Evolutionary conservation across 2,797 vertebrate genomes (phyloP).

Genomic region (Simalia tracyae): DNA sequence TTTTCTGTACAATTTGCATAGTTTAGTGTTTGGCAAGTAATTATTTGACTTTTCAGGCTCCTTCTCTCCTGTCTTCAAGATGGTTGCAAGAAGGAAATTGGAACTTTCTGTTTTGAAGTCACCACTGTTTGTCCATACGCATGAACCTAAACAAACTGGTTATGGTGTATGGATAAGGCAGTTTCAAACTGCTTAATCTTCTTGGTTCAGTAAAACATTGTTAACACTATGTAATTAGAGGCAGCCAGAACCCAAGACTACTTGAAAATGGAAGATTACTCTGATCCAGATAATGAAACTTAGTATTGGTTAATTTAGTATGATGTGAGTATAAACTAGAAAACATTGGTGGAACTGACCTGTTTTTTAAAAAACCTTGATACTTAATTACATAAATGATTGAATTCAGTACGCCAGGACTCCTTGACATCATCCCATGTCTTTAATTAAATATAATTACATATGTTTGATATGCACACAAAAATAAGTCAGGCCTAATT

Average conservation of each 20-base stretch:
- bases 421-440: neutral
- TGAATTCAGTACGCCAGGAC: neutral
- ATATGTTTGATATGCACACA: neutral
- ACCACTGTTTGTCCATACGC: neutral
- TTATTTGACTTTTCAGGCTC: neutral
- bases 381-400: neutral
- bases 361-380: neutral
- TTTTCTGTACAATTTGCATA: neutral
- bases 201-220: neutral
- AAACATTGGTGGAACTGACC: neutral
- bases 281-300: neutral
- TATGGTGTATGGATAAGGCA: neutral
- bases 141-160: neutral
- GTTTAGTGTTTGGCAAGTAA: neutral
- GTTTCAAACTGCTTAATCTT: neutral
- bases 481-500: neutral
- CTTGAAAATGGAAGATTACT: neutral
- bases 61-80: neutral
- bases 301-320: neutral
- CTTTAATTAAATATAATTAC: neutral
- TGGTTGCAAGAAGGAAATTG: neutral
- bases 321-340: neutral
- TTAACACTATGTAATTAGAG: neutral
- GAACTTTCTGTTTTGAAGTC: neutral
- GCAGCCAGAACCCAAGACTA: neutral